Evolutionary conservation across 1,140 invertebrate species (phyloP).

Genomic region (Aphis craccivora): DNA sequence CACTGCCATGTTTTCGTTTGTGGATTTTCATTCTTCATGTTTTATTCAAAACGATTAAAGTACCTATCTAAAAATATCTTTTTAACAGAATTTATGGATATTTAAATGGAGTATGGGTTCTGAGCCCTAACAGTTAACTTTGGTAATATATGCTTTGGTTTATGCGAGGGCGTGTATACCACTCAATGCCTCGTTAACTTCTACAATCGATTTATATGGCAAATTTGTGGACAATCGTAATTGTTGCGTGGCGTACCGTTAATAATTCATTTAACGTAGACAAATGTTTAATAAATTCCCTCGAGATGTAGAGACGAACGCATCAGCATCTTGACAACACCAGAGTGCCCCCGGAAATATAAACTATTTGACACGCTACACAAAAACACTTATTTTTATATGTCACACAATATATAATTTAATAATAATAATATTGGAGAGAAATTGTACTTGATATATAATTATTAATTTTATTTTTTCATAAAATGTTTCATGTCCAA

Average conservation of each 20-base stretch:
- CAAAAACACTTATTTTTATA: background rate
- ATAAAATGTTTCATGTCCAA: background rate
- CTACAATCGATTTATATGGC: background rate
- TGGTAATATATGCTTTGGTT: background rate
- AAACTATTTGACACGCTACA: background rate
- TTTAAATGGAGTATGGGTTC: background rate
- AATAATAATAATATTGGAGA: background rate
- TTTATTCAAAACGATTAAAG: slow-evolving; percentile 17
- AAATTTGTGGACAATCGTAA: background rate
- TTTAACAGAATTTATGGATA: background rate
- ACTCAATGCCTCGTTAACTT: background rate
- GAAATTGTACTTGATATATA: background rate
- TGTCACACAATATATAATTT: background rate
- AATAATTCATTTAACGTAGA: background rate
- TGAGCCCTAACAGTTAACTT: background rate
- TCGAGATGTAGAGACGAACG: background rate
- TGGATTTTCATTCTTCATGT: background rate
- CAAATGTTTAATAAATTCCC: background rate
- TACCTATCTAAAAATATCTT: background rate
- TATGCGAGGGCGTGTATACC: background rate
- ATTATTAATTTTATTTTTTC: background rate
- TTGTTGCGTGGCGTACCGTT: background rate
- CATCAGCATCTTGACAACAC: background rate
- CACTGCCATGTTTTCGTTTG: background rate
- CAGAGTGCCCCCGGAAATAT: background rate